Evolutionary conservation across 2,113 vertebrate species (phyloP), one percentile per base, ranked within the genome.

Genomic region (Hippolais icterina): DNA sequence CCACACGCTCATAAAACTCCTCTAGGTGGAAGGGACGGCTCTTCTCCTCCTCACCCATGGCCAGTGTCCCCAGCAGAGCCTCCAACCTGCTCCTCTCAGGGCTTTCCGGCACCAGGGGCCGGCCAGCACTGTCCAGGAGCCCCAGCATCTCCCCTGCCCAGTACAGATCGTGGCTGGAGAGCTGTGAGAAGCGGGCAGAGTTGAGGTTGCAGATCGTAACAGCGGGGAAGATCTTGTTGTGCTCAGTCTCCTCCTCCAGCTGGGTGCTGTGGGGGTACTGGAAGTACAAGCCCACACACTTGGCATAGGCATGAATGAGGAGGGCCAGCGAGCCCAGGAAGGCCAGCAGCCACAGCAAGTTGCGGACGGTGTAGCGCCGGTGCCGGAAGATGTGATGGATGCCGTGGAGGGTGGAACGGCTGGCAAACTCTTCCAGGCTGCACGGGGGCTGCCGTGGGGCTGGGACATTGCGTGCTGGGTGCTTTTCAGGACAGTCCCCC

Each of bases 141-240:
- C 91, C 87, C 71, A 96, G 91, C 69, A 97, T 84, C 84, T 93
- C 91, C 50, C 97, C 98, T 23, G 96, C 91, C 95, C 97, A 94
- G 71, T 97, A 60, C 35, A 97, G 88, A 57, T 98, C 96, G 1
- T 95, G 97, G 35, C 75, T 18, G 2, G 94, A 94, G 59, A 98
- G 93, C 44, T 3, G 68, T 0, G 97, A 97, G 74, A 97, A 84
- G 76, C 96, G 92, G 39, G 66, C 94, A 37, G 83, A 81, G 90
- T 98, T 98, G 80, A 98, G 27, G 93, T 98, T 98, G 92, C 97
- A 98, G 83, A 98, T 57, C 0, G 97, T 98, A 53, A 98, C 4
- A 1, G 96, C 95, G 0, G 98, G 96, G 87, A 98, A 98, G 44
- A 24, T 65, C 93, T 96, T 95, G 88, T 92, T 83, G 16, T 3